Conservation (phyloP, 2,888 invertebrate species). For the Drosophila meridionalis region DNA sequence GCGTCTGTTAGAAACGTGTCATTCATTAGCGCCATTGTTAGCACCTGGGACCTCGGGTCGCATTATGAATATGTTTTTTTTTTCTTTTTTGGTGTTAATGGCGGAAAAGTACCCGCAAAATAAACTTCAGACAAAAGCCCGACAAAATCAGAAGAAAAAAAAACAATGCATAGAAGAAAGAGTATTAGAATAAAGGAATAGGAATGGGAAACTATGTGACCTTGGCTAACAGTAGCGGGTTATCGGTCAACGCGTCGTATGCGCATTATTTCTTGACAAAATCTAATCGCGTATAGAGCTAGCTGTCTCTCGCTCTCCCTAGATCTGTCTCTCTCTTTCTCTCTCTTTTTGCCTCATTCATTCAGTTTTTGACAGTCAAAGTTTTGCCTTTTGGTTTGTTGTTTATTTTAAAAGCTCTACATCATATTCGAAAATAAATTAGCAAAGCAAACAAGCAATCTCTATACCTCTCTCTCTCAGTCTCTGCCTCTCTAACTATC, state of each 20-base stretch:
- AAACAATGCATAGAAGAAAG: neutral
- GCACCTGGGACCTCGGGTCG: conserved; percentile 58
- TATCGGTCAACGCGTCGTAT: conserved; percentile 70
- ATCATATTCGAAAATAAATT: conserved; percentile 79
- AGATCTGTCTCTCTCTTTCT: neutral
- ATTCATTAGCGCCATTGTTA: conserved; percentile 71
- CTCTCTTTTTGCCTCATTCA: conserved; percentile 1
- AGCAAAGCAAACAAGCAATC: conserved; percentile 62
- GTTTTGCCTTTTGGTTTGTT: conserved; percentile 36
- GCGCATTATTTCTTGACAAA: conserved; percentile 30
- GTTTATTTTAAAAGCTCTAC: conserved; percentile 79
- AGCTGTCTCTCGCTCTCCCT: conserved; percentile 1
- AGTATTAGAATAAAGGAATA: conserved; percentile 10
- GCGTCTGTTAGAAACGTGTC: conserved; percentile 64
- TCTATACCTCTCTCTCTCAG: conserved; percentile 11
- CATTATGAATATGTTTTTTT: conserved; percentile 13
- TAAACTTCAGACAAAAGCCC: conserved; percentile 2
- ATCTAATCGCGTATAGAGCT: conserved; percentile 23
- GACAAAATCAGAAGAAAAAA: neutral
- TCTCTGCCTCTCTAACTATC: conserved; percentile 9
- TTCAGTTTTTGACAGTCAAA: conserved; percentile 41
- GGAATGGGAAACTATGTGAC: conserved; percentile 26
- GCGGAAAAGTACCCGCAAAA: conserved; percentile 59
- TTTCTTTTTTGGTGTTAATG: conserved; percentile 38
- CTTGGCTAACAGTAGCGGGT: conserved; percentile 43